These are phyloP conservation scores for Nansenia antarctica DNA, from an alignment of 2,113 vertebrate species.

Conservation along the genomic window DNA sequence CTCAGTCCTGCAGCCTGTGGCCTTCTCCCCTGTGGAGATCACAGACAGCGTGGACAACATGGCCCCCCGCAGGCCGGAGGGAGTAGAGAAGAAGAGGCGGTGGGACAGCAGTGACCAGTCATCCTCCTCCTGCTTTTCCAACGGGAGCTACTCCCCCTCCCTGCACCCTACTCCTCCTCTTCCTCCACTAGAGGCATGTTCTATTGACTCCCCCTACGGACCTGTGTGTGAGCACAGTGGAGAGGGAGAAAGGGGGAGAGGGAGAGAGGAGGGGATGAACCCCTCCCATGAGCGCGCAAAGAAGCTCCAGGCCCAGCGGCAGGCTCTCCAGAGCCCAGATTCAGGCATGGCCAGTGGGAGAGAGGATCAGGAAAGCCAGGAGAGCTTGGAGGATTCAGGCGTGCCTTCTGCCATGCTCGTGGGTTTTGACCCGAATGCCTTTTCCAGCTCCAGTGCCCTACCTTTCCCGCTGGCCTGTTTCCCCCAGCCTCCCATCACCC, in stretches of 20 bases:
- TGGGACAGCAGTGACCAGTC: neutral
- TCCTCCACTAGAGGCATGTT: conserved; percentile 37
- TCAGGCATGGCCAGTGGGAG: conserved; percentile 51
- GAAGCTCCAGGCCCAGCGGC: conserved; percentile 3
- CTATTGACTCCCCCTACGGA: conserved; percentile 42
- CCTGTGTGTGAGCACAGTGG: neutral
- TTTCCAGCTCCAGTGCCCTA: neutral
- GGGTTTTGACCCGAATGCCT: neutral
- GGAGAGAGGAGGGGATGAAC: neutral
- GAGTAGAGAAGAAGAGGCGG: neutral
- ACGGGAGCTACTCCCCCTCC: conserved; percentile 60
- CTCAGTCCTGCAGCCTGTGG: conserved; percentile 17
- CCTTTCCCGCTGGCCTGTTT: neutral
- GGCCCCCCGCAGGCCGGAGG: neutral
- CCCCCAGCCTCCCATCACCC: neutral
- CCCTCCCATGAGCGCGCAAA: conserved; percentile 16
- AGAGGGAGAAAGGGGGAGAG: neutral
- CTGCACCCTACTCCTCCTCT: conserved; percentile 12
- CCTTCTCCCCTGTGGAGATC: conserved; percentile 46
- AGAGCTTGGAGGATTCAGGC: conserved; percentile 41
- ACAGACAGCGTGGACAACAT: neutral
- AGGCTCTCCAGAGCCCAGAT: conserved; percentile 55
- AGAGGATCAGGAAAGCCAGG: conserved; percentile 55
- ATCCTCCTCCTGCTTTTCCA: conserved; percentile 54
- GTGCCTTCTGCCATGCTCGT: neutral